Conservation (phyloP, 2,888 invertebrate species). For the Lucinisca nassula region DNA sequence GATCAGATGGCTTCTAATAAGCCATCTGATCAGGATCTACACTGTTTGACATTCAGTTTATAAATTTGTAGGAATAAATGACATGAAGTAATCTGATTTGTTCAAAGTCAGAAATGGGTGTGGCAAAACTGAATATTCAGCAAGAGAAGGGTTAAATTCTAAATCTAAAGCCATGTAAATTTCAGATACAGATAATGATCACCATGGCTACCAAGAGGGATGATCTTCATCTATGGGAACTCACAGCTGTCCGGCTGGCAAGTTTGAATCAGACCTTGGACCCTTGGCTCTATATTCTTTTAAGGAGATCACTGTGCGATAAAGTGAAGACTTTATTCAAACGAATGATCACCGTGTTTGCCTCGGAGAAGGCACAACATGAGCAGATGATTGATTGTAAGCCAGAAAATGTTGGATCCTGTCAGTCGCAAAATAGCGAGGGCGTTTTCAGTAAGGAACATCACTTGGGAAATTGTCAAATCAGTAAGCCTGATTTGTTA, state of each 20-base stretch:
- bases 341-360: neutral
- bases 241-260: constrained; percentile 84
- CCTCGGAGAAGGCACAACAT: neutral
- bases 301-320: constrained; percentile 78
- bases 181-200: constrained; percentile 80
- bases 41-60: no score
- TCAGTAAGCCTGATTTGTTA: neutral
- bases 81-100: no score
- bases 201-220: constrained; percentile 75
- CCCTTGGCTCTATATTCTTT: constrained; percentile 87
- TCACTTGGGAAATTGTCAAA: neutral
- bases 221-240: constrained; percentile 76
- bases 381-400: neutral
- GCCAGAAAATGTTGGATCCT: neutral
- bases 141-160: no score
- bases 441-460: neutral
- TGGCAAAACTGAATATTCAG: no score
- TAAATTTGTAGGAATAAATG: no score
- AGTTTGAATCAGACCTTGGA: constrained; percentile 87
- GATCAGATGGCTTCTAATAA: no score
- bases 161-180: no score
- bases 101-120: no score
- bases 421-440: neutral
- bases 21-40: no score
- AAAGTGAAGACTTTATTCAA: constrained; percentile 25